Evolutionary conservation across 2,888 invertebrate genomes (phyloP).

Genomic region (Drosophila rellima): DNA sequence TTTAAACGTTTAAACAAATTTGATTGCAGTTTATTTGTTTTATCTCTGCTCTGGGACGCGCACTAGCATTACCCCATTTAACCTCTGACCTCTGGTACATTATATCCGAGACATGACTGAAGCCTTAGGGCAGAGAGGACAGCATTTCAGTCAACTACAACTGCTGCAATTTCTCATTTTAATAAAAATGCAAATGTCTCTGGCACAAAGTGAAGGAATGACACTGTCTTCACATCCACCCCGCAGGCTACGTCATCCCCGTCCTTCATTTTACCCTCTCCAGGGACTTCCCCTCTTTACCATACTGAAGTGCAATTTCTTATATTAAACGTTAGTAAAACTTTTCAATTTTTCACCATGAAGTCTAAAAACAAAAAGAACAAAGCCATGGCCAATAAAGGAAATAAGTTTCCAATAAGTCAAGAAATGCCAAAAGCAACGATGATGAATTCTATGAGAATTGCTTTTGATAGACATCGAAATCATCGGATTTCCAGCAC

Average conservation of each 20-base stretch:
- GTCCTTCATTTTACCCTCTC: conserved; percentile 1
- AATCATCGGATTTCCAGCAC: neutral
- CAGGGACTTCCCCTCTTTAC: conserved; percentile 5
- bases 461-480: conserved; percentile 8
- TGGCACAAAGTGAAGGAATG: conserved; percentile 65
- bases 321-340: conserved; percentile 66
- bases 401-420: conserved; percentile 72
- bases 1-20: neutral
- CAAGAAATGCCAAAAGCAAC: conserved; percentile 40
- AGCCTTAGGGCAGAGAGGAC: conserved; percentile 16
- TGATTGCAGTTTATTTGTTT: conserved; percentile 1
- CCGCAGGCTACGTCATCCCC: neutral
- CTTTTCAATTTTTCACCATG: conserved; percentile 70
- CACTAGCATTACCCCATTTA: conserved; percentile 13
- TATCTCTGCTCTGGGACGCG: conserved; percentile 4
- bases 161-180: conserved; percentile 78
- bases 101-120: conserved; percentile 38
- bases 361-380: conserved; percentile 31
- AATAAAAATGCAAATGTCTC: conserved; percentile 80
- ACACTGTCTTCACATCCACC: conserved; percentile 22
- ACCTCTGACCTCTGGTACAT: conserved; percentile 22
- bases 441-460: conserved; percentile 26
- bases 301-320: conserved; percentile 25
- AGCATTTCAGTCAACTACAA: conserved; percentile 63
- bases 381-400: conserved; percentile 24